These are phyloP conservation scores for Liolophura sinensis DNA, from an alignment of 1,140 invertebrate genomes.

Conservation along the genomic window DNA sequence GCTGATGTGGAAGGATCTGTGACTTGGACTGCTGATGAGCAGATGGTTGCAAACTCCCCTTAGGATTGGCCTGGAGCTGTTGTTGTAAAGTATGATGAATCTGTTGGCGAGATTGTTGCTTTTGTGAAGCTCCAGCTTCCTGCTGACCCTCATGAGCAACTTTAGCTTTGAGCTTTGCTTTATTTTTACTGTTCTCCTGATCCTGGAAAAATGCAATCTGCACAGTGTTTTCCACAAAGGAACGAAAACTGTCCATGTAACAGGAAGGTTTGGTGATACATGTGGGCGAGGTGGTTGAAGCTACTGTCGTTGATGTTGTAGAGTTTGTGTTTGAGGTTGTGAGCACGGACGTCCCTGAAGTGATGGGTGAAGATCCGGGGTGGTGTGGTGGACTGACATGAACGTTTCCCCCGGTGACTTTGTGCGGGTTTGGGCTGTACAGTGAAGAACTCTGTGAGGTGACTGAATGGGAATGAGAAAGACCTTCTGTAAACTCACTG, in stretches of 20 bases:
- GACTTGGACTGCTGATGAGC: conserved; percentile 11
- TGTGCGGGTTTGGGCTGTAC: too few species aligned
- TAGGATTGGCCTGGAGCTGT: neutral
- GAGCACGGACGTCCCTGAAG: neutral
- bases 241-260: conserved; percentile 56
- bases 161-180: neutral
- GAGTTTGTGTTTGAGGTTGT: conserved; percentile 17
- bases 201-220: conserved; percentile 55
- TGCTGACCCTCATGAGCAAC: neutral
- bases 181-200: conserved; percentile 23
- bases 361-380: too few species aligned
- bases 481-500: neutral
- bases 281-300: conserved; percentile 31
- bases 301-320: conserved; percentile 56
- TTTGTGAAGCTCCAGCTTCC: neutral
- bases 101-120: neutral
- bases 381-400: too few species aligned
- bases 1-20: conserved; percentile 17
- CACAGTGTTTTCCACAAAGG: conserved; percentile 58
- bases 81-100: neutral
- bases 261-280: conserved; percentile 51
- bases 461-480: neutral
- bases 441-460: too few species aligned
- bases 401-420: too few species aligned
- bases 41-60: too few species aligned